A percentile compares a stretch with the other conserved stretches of the same genome.
Evolutionary conservation across 2,888 invertebrate species (phyloP).

Genomic region (Polyploca ridens): DNA sequence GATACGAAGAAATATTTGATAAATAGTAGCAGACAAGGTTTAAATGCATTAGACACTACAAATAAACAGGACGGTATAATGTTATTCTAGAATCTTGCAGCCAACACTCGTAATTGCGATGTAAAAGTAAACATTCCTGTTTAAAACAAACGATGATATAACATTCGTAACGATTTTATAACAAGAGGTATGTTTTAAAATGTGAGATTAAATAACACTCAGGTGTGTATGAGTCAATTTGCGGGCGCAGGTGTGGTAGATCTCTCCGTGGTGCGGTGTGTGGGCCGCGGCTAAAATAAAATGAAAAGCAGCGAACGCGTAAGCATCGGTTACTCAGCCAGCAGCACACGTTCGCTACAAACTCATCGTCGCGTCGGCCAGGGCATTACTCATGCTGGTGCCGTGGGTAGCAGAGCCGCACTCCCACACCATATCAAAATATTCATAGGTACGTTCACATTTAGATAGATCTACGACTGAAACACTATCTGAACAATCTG

Average conservation of each 20-base stretch:
- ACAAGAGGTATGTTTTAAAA: slow-evolving; percentile 49
- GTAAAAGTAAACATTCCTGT: slow-evolving; percentile 11
- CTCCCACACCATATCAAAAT: slow-evolving; percentile 80
- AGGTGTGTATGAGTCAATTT: slow-evolving; percentile 72
- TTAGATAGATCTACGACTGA: slow-evolving; percentile 55
- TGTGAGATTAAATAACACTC: slow-evolving; percentile 69
- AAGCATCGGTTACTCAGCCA: slow-evolving; percentile 72
- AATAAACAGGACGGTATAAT: not conserved
- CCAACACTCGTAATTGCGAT: slow-evolving; percentile 3
- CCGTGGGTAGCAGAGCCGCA: slow-evolving; percentile 64
- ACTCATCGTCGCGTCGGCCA: slow-evolving; percentile 49
- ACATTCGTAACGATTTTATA: slow-evolving; percentile 31
- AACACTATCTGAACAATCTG: slow-evolving; percentile 43
- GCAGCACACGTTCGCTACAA: slow-evolving; percentile 53
- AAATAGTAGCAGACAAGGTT: not conserved
- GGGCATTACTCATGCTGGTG: slow-evolving; percentile 73
- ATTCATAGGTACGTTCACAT: slow-evolving; percentile 67
- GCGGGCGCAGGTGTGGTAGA: slow-evolving; percentile 76
- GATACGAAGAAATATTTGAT: not conserved
- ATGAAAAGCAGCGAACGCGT: slow-evolving; percentile 58
- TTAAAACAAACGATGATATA: slow-evolving; percentile 23
- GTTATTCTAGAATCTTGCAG: slow-evolving; percentile 1
- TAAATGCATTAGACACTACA: not conserved
- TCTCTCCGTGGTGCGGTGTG: slow-evolving; percentile 61
- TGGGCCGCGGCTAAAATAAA: slow-evolving; percentile 79